A percentile compares a stretch with the other conserved stretches of the same genome.
Evolutionary conservation across 2,113 vertebrate genomes (phyloP).

Genomic region (Macrotus californicus): DNA sequence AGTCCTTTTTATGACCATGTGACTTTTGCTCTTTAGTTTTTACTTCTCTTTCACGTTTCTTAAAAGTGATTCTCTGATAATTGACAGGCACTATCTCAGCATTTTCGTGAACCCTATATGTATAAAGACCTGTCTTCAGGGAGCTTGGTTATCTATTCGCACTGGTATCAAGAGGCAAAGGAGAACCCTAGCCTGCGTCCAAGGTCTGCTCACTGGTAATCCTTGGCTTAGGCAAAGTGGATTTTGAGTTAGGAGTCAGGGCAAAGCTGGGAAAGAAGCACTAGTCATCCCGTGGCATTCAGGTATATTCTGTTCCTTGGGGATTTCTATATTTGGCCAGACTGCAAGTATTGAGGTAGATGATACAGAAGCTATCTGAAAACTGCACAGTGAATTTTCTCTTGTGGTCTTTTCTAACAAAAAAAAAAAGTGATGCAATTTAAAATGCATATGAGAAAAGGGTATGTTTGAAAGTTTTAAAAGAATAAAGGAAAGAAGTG

Average conservation of each 20-base stretch:
- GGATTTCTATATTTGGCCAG: conserved; percentile 14
- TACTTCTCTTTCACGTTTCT: conserved; percentile 25
- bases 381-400: neutral
- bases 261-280: neutral
- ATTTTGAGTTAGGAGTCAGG: neutral
- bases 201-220: neutral
- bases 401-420: neutral
- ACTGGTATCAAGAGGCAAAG: neutral
- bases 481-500: conserved; percentile 56
- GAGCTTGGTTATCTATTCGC: neutral
- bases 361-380: neutral
- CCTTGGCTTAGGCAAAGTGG: neutral
- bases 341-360: neutral
- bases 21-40: neutral
- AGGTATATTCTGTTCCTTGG: neutral
- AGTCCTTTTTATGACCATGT: neutral
- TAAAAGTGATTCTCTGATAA: neutral
- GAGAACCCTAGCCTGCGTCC: neutral
- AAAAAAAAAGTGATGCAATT: neutral
- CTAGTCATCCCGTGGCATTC: neutral
- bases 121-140: neutral
- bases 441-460: conserved; percentile 37
- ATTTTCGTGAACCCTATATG: neutral
- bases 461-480: conserved; percentile 47
- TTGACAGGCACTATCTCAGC: neutral